Evolutionary conservation across 2,888 invertebrate genomes (phyloP), one percentile per base, ranked within the genome.

Genomic region (Agriotes lineatus): DNA sequence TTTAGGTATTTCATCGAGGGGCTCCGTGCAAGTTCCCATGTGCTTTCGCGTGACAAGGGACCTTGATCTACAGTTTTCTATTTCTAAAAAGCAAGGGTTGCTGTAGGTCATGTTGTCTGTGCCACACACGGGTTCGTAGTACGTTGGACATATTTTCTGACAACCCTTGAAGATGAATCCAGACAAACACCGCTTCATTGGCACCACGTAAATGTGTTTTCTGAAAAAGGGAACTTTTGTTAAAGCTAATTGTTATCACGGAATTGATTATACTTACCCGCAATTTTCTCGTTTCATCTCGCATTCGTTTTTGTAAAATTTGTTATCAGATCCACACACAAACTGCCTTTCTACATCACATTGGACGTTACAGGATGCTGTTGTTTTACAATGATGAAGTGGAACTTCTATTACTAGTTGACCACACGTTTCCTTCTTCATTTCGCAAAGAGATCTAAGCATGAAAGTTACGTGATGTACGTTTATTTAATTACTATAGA

Each of bases 71-170:
- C 96, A 97, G 78, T 95, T 96, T 85, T 96, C 96, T 85, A 96
- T 93, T 81, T 94, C 93, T 77, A 97, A 85, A 88, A 96, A 94
- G 84, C 97, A 97, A 76, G 92, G 92, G 85, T 97, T 97, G 80
- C 96, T 94, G 88, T 97, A 97, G 0, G 96, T 96, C 87, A 93
- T 94, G 69, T 90, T 90, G 81, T 97, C 96, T 1, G 93, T 93
- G n/a, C 96, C 97, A 82, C 97, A 97, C 4, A 96, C 94, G 0
- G 96, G 96, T 80, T 96, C 95, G 85, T 91, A 96, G 77, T 93
- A 93, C 0, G 93, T 88, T 6, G 95, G 92, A 78, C 96, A 96
- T 75, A 96, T 95, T 78, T 92, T 90, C 52, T 93, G 93, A 79
- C 96, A 96, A 54, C 96, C 96, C 48, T 91, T 89, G 85, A 95